phyloP scores from a whole-genome alignment of 2,888 invertebrate genomes.

The Hecatera dysodea region DNA sequence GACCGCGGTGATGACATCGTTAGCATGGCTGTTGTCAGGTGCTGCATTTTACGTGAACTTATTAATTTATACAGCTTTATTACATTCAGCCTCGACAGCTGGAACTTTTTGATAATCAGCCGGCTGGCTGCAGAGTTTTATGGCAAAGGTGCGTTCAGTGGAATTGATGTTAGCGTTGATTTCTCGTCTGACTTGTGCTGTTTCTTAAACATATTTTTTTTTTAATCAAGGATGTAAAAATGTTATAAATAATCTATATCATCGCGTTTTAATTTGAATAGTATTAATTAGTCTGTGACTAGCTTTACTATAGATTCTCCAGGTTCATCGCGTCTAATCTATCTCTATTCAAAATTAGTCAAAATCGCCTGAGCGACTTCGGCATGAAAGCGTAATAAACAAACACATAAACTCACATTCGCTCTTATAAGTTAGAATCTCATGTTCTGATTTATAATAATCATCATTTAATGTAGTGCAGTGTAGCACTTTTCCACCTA shows the following conservation, averaged over 20 bases:
- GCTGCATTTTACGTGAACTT: conserved; percentile 37
- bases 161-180: background rate
- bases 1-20: conserved; percentile 46
- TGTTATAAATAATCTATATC: too few relatives aligned
- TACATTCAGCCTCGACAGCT: conserved; percentile 33
- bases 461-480: background rate
- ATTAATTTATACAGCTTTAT: conserved; percentile 53
- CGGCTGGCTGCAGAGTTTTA: conserved; percentile 2
- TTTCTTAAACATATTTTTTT: background rate
- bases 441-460: background rate
- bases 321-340: too few relatives aligned
- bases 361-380: too few relatives aligned
- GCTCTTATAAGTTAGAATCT: too few relatives aligned
- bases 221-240: too few relatives aligned
- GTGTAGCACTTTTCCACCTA: conserved; percentile 11
- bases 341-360: too few relatives aligned
- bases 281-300: background rate
- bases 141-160: background rate
- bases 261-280: background rate
- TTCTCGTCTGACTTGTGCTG: background rate
- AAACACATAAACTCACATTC: too few relatives aligned
- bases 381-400: too few relatives aligned
- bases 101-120: conserved; percentile 21
- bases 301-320: too few relatives aligned
- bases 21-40: conserved; percentile 35